Evolutionary conservation across 2,888 invertebrate genomes (phyloP).

Genomic region (Gortyna flavago): DNA sequence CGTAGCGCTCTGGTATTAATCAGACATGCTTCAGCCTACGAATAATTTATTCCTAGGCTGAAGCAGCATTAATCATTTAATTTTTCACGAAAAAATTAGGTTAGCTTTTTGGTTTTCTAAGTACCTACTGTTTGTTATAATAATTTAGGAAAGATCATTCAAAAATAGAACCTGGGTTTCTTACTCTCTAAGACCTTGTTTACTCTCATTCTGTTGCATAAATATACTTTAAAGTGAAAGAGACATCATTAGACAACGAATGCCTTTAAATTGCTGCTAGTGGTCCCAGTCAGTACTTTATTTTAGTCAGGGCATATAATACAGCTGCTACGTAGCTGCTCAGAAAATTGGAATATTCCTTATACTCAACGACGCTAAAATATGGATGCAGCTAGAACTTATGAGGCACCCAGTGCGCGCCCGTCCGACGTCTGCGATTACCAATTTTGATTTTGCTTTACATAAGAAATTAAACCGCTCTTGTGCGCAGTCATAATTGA

Average conservation of each 20-base stretch:
- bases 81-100: no score
- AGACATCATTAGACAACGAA: neutral
- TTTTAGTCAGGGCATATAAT: neutral
- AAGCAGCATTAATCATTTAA: no score
- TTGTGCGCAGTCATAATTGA: neutral
- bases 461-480: conserved; percentile 10
- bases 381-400: conserved; percentile 27
- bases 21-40: no score
- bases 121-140: no score
- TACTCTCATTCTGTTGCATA: neutral
- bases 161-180: no score
- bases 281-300: neutral
- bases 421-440: conserved; percentile 1
- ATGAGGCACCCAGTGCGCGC: conserved; percentile 10
- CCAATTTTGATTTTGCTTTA: conserved; percentile 15
- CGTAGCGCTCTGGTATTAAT: no score
- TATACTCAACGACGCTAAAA: conserved; percentile 18
- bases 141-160: no score
- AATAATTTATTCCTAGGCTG: no score
- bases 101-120: no score
- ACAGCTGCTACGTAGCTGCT: conserved; percentile 30
- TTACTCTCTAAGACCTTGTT: neutral
- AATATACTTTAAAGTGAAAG: neutral
- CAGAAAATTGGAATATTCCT: conserved; percentile 32
- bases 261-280: neutral